Base-by-base conservation (phyloP, 2,113 vertebrate species). In the Microtus montanus region DNA sequence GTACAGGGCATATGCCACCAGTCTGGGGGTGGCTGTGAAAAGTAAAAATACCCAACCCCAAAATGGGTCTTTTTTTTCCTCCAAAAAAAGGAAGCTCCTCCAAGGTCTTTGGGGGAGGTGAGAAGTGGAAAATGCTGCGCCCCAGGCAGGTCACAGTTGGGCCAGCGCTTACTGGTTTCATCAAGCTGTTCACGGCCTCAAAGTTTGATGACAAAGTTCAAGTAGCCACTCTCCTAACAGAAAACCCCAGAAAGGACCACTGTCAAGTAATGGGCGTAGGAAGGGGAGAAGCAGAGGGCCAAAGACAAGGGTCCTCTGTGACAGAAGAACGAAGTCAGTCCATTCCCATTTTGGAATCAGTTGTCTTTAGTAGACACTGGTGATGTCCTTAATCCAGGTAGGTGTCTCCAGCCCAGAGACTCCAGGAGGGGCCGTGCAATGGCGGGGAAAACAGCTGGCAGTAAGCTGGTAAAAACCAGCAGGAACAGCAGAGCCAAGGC, bases 31-130 rank as follows among this genome's bases (percentile, higher is more conserved):
- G 97, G 92, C 95, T 98, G 97, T 93, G 94, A 96, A 96, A 95
- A 95, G 52, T 87, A 97, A 97, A 97, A 97, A 97, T 97, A 97
- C 63, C 19, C 97, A 90, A 92, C 89, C 90, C 88, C 92, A 95
- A 98, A 97, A 85, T 95, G 79, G 79, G 52, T 44, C 9, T 20
- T 64, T 94, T 94, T 95, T 89, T 47, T 63, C 38, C 71, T 89
- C 93, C 64, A 33, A 82, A 94, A 93, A 94, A 74, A 87, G 33
- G 86, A 84, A 93, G 84, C 26, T 91, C 79, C 87, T 93, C 71
- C 61, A 54, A 90, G 0, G 12, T 79, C 90, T 93, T 95, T 80
- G 70, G 49, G 1, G 13, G 68, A 80, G 49, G 30, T 14, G 54
- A 86, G 63, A 87, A 49, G 68, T 24, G 49, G 26, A 63, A 73